phyloP scores from a whole-genome alignment of 1,140 invertebrate genomes.

The Euwallacea fornicatus region DNA sequence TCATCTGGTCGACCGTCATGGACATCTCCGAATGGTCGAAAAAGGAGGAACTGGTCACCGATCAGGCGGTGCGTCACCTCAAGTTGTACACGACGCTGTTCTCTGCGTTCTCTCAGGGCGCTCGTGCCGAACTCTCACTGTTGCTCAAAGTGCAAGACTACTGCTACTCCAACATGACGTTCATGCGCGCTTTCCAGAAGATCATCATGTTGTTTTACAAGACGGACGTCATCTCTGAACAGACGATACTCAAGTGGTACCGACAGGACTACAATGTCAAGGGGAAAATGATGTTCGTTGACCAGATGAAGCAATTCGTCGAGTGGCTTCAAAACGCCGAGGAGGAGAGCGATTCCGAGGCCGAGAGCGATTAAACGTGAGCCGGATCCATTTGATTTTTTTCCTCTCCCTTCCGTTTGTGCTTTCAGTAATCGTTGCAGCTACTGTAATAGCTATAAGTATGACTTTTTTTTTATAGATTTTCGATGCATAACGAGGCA shows the following conservation, averaged over 20 bases:
- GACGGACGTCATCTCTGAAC: slow-evolving; percentile 89
- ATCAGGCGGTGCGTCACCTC: slow-evolving; percentile 90
- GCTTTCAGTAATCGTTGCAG: not conserved
- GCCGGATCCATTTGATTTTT: slow-evolving; percentile 4
- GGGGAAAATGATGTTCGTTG: slow-evolving; percentile 95
- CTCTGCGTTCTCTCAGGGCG: slow-evolving; percentile 79
- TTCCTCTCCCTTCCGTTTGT: not conserved
- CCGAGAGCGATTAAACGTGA: slow-evolving; percentile 47
- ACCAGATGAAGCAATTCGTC: slow-evolving; percentile 96
- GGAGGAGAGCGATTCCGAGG: slow-evolving; percentile 70
- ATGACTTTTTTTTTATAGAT: not conserved
- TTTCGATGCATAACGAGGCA: not conserved
- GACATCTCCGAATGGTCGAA: slow-evolving; percentile 96
- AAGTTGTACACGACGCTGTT: slow-evolving; percentile 83
- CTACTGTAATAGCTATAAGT: not conserved
- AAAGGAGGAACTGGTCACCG: slow-evolving; percentile 93
- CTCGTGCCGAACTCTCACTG: slow-evolving; percentile 83
- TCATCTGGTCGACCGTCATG: slow-evolving; percentile 94
- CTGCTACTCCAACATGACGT: slow-evolving; percentile 98
- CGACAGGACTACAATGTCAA: slow-evolving; percentile 89
- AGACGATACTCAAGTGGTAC: slow-evolving; percentile 92
- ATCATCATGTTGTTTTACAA: slow-evolving; percentile 96
- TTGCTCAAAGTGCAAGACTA: slow-evolving; percentile 93
- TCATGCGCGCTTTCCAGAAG: slow-evolving; percentile 98
- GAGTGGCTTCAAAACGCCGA: slow-evolving; percentile 97